Base-by-base conservation (phyloP, 2,888 invertebrate species). In the Caenorhabditis drosophilae region DNA sequence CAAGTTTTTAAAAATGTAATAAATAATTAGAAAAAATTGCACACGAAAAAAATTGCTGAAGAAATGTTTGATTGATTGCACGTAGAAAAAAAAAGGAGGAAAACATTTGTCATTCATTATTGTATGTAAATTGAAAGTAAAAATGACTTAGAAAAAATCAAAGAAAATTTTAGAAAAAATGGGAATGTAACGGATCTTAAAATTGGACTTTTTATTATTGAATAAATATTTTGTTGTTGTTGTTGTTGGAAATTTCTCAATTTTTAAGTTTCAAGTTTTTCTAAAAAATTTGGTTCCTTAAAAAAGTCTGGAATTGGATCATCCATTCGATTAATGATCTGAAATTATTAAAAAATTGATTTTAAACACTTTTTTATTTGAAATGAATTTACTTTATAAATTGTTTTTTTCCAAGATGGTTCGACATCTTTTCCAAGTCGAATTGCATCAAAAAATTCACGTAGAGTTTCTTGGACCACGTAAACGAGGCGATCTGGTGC, bases 321-420 rank as follows among this genome's bases (percentile, higher is more conserved):
- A 88, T 99, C 98, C 87, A 98, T 89, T 85, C 97, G 90, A 83
- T 96, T 95, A 87, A 99, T 99, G 84, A 99, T 91, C 73, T 73
- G 57, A 42, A 72, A 64, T 26, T 23, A 46, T 38, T 22, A 34
- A 31, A 41, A 47, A 18, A 20, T 40, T 12, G 31, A 9, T 31
- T 12, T 31, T 9, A 40, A 18, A 40, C 20, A 11, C 4, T 23
- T 23, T 23, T 23, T 7, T 16, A 11, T 9, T 47, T n/a, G n/a
- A n/a, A n/a, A n/a, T n/a, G n/a, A n/a, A n/a, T 50, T 38, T 23
- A 73, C 74, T 84, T 99, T 99, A 89, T 99, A 99, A 87, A 99
- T 99, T 84, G 95, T 91, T 87, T 99, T 99, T 88, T 99, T 99
- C 98, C 98, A 99, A 84, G 96, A 96, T 86, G 96, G 97, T 85